Evolutionary conservation across 2,888 invertebrate species (phyloP), one percentile per base, ranked within the genome.

Genomic region (Protodeltote pygarga): DNA sequence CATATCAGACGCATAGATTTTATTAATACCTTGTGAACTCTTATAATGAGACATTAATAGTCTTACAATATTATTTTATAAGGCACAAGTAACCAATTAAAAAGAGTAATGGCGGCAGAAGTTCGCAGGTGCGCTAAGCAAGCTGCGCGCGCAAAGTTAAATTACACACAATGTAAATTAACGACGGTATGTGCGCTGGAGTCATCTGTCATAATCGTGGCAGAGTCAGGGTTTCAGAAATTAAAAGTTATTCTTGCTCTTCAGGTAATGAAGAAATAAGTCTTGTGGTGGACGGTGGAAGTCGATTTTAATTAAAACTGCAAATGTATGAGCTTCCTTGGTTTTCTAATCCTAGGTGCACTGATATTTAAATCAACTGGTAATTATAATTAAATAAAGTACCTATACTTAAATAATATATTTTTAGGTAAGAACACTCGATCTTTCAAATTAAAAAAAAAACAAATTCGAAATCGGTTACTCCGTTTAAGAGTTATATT

Each of bases 61-160:
- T 39, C 44, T 69, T 63, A 55, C 50, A 50, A 53, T 49, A 63
- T 69, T 59, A 58, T 65, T 69, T 51, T 47, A 57, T 55, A 64
- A 57, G 55, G n/a, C n/a, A 64, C 73, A 67, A 65, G 54, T 54
- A 59, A 69, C 73, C 67, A 77, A 77, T 76, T 81, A 76, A 73
- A 57, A 75, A 77, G 75, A 80, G 44, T 73, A 69, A 81, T 79
- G 73, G 65, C 66, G 57, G 53, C 46, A 25, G 23, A 31, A 38
- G 29, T 51, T 66, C 67, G 82, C 83, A 82, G 81, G 83, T 81
- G 82, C 66, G 49, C 44, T 21, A 49, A 31, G 73, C 79, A 81
- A 80, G 82, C 75, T 81, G 83, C 75, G 67, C 65, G 57, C 53
- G 51, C 65, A 60, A 53, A 64, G 20, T 62, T 55, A 61, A 61